phyloP scores from a whole-genome alignment of 1,140 invertebrate genomes.

The Leptinotarsa texana region DNA sequence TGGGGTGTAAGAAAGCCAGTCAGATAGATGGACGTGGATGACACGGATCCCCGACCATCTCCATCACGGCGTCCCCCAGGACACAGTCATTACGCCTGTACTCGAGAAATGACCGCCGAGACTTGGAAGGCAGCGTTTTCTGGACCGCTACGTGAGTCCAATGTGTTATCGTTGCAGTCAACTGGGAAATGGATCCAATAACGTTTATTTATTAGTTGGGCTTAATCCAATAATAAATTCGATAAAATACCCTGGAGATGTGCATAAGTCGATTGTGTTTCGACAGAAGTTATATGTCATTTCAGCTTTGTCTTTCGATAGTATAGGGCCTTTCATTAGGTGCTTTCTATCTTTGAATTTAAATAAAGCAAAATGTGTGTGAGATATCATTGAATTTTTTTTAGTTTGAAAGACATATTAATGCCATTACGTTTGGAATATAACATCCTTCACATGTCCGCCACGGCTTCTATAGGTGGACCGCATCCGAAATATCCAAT shows the following conservation, averaged over 20 bases:
- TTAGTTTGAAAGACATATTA: too few relatives aligned
- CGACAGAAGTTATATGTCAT: background rate
- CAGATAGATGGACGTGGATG: conserved; percentile 35
- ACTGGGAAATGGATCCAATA: conserved; percentile 28
- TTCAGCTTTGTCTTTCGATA: background rate
- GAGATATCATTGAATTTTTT: too few relatives aligned
- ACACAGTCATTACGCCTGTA: conserved; percentile 39
- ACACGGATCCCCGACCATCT: conserved; percentile 33
- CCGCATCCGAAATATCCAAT: too few relatives aligned
- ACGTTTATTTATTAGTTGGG: conserved; percentile 27
- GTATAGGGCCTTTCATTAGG: too few relatives aligned
- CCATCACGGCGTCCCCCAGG: conserved; percentile 36
- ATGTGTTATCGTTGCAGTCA: conserved; percentile 20
- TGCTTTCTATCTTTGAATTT: too few relatives aligned
- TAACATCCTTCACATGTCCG: too few relatives aligned
- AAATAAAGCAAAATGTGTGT: too few relatives aligned
- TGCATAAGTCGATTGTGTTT: conserved; percentile 14
- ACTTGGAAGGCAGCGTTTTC: conserved; percentile 28
- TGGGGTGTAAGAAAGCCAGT: conserved; percentile 31
- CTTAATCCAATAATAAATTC: conserved; percentile 29
- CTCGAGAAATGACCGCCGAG: conserved; percentile 38
- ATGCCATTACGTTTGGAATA: too few relatives aligned
- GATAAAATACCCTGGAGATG: conserved; percentile 14
- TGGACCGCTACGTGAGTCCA: conserved; percentile 24
- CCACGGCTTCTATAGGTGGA: too few relatives aligned